Evolutionary conservation across 2,113 vertebrate species (phyloP).

Genomic region (human (Homo sapiens)): DNA sequence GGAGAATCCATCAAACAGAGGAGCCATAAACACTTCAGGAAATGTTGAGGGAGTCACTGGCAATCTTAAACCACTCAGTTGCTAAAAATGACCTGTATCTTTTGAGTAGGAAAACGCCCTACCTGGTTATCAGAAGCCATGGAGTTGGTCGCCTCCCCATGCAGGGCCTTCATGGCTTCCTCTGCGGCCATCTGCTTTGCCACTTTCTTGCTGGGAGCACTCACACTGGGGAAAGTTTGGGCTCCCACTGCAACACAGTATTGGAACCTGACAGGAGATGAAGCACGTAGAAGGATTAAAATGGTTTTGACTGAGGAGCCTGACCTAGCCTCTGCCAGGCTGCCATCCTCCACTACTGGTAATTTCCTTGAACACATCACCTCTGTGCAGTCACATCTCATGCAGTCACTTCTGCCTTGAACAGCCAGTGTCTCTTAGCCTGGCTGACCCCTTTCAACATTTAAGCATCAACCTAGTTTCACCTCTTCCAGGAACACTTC

Average conservation of each 20-base stretch:
- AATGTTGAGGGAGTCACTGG: fast-evolving
- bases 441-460: neutral
- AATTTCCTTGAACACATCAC: neutral
- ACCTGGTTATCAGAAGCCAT: slow-evolving; percentile 36
- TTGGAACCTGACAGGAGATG: slow-evolving; percentile 89
- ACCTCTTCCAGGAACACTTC: neutral
- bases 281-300: neutral
- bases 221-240: slow-evolving; percentile 89
- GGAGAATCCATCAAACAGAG: slow-evolving; percentile 19
- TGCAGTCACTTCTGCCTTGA: neutral
- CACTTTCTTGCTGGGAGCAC: slow-evolving; percentile 96
- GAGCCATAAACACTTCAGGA: neutral
- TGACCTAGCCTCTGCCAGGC: neutral
- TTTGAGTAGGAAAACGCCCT: neutral
- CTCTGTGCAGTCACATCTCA: neutral
- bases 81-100: too few relatives aligned
- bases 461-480: neutral
- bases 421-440: neutral
- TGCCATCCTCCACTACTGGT: neutral
- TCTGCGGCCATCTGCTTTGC: slow-evolving; percentile 97
- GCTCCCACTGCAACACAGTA: slow-evolving; percentile 94
- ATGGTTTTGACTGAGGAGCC: fast-evolving
- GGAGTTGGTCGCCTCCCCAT: slow-evolving; percentile 76
- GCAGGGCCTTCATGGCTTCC: slow-evolving; percentile 93
- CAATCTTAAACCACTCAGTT: fast-evolving